These are phyloP conservation scores for Trematomus loennbergii DNA, from an alignment of 2,113 vertebrate species.

Conservation along the genomic window DNA sequence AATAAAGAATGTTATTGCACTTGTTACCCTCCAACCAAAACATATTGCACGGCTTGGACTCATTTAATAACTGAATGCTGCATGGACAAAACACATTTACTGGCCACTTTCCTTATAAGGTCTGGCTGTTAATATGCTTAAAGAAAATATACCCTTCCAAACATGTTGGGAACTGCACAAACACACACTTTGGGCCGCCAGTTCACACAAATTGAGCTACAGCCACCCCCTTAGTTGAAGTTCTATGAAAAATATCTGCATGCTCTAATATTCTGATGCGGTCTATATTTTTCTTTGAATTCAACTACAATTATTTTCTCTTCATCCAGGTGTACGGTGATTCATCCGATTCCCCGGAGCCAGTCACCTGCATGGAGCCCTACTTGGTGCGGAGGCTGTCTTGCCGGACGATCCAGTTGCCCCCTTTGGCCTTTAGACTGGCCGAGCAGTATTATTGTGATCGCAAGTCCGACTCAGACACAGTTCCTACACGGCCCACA, in stretches of 20 bases:
- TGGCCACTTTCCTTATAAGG: not conserved
- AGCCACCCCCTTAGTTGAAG: not conserved
- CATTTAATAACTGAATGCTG: not conserved
- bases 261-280: not conserved
- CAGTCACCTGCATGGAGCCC: constrained; percentile 87
- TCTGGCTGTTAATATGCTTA: not conserved
- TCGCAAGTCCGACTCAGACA: constrained; percentile 86
- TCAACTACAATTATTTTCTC: not conserved
- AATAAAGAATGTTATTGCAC: not conserved
- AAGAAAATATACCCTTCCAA: no score
- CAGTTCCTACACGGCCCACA: constrained; percentile 85
- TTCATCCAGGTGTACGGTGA: constrained; percentile 88
- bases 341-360: constrained; percentile 85
- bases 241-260: not conserved
- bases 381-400: constrained; percentile 92
- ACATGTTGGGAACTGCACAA: not conserved
- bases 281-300: not conserved
- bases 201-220: not conserved
- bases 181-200: no score
- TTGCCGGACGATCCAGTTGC: constrained; percentile 90
- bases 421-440: constrained; percentile 92
- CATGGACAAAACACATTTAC: not conserved
- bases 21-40: not conserved
- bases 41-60: not conserved
- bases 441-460: constrained; percentile 92